Percentiles rank a stretch among this genome's conserved stretches.
Conservation (phyloP, 2,113 vertebrate genomes). For the Potamarius usumacintae region DNA sequence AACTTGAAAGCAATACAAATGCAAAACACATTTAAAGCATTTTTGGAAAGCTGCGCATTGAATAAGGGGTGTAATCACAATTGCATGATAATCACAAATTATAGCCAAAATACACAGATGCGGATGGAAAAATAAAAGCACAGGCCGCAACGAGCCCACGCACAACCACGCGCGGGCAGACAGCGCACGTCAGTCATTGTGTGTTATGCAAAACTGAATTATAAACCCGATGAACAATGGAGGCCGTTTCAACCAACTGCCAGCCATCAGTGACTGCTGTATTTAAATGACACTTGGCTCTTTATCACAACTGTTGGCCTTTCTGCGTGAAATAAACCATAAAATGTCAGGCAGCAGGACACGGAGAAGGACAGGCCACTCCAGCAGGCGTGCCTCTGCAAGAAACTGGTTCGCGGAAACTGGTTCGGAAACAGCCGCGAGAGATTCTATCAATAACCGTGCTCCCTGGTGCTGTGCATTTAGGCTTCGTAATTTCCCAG, state of each 20-base stretch:
- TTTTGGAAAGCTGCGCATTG: neutral
- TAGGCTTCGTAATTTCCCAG: slow-evolving; percentile 6
- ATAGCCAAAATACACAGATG: slow-evolving; percentile 32
- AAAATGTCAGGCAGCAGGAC: slow-evolving; percentile 39
- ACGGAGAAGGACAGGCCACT: neutral
- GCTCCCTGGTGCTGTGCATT: slow-evolving; percentile 31
- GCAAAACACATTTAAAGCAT: neutral
- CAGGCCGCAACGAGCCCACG: slow-evolving; percentile 16
- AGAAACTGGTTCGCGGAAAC: slow-evolving; percentile 22
- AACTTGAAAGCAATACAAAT: neutral
- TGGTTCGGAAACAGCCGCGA: slow-evolving; percentile 24
- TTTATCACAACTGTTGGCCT: slow-evolving; percentile 32
- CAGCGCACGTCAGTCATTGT: slow-evolving; percentile 39
- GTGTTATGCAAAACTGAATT: slow-evolving; percentile 43
- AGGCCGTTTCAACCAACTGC: slow-evolving; percentile 29
- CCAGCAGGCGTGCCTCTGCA: slow-evolving; percentile 8
- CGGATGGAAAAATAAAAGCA: slow-evolving; percentile 41
- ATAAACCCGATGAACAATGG: slow-evolving; percentile 29
- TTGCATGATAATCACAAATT: slow-evolving; percentile 29
- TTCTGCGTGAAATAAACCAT: slow-evolving; percentile 30
- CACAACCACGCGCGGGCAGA: slow-evolving; percentile 12
- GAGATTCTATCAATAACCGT: slow-evolving; percentile 41
- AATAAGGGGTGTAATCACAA: slow-evolving; percentile 10
- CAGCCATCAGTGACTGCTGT: slow-evolving; percentile 27
- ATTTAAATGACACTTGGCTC: slow-evolving; percentile 36